Evolutionary conservation across 2,797 vertebrate species (phyloP), one percentile per base, ranked within the genome.

Genomic region (Malacoctenus gilli): DNA sequence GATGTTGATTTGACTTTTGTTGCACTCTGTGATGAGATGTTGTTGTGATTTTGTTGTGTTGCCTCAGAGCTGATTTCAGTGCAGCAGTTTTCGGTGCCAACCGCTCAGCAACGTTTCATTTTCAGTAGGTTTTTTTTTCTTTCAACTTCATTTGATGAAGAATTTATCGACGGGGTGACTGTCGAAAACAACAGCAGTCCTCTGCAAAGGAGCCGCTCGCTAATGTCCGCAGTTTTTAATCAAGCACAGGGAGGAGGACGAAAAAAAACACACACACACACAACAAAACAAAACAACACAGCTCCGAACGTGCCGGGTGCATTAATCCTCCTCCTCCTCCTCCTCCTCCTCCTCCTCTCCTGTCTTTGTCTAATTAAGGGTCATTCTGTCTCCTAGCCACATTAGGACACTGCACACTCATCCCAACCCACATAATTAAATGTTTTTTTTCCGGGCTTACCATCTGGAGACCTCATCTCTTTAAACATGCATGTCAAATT

Each of bases 331-430:
- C 32, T 70, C 69, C 63, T 72, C 43, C 47, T 59, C 13, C 49
- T 58, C 41, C 64, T 59, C 44, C 43, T 61, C 63, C 58, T 52
- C 53, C 60, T 37, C 58, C 64, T 36, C 65, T 67, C 58, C 61
- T 72, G 76, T 84, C 78, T 80, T 54, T 0, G 25, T 87, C 85
- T 91, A 90, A 92, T 92, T 89, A 91, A 85, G 84, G 88, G 89
- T 90, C 88, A 91, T 85, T 87, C 83, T 72, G 78, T 86, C 89
- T 87, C 72, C 64, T 42, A 69, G 77, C 68, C 79, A 81, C 83
- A 84, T 85, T 85, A 83, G 80, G 80, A 80, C 75, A 72, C 54
- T 54, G 73, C 76, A 72, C 68, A 84, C 58, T 48, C 58, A 75
- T 86, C 81, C 75, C 79, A 76, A 38, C 77, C 68, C 82, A 77